Conservation (phyloP, 2,113 vertebrate species). For the Corythaixoides concolor region DNA sequence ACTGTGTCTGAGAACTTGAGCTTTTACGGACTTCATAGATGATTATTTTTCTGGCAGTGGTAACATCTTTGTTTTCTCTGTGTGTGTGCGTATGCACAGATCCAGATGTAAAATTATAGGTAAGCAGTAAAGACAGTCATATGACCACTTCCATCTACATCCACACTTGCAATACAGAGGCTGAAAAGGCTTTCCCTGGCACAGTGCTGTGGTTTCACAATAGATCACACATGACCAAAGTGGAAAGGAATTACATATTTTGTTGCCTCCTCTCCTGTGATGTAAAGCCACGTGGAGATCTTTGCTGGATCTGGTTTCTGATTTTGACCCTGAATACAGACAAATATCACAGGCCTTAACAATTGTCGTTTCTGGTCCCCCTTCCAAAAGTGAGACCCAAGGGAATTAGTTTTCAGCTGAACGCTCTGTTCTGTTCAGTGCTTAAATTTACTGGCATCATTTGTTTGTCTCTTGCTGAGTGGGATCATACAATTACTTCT, state of each 20-base stretch:
- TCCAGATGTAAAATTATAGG: neutral
- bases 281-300: neutral
- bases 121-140: neutral
- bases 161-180: neutral
- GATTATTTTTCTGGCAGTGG: neutral
- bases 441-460: neutral
- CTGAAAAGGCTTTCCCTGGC: neutral
- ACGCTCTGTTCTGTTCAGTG: neutral
- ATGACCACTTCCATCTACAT: neutral
- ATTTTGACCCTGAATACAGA: neutral
- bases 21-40: neutral
- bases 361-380: neutral
- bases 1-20: neutral
- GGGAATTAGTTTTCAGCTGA: neutral
- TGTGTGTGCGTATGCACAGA: neutral
- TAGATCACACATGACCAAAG: neutral
- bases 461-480: neutral
- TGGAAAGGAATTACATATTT: slow-evolving; percentile 24
- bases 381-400: neutral
- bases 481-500: neutral
- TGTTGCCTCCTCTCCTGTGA: neutral
- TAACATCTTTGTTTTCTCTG: neutral
- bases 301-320: slow-evolving; percentile 21
- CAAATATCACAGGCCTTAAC: neutral
- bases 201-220: slow-evolving; percentile 1